Evolutionary conservation across 2,888 invertebrate species (phyloP).

Genomic region (Drosophila phalerata): DNA sequence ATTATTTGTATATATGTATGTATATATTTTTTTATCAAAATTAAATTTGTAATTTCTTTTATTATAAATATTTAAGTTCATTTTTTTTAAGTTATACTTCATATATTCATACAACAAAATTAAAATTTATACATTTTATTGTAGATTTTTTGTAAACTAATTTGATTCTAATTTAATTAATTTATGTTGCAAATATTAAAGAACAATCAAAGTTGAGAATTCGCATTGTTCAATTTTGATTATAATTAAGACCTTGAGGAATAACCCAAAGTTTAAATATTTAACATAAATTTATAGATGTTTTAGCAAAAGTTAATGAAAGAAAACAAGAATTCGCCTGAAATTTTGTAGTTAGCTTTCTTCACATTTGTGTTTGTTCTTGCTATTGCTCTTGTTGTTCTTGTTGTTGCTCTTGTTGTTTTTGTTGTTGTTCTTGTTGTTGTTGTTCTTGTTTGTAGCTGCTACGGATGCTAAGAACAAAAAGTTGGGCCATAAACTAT

Average conservation of each 20-base stretch:
- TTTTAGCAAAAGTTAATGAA: constrained; percentile 4
- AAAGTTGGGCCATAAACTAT: constrained; percentile 72
- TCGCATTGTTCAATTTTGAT: background rate
- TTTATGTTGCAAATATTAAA: background rate
- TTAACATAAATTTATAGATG: constrained; percentile 1
- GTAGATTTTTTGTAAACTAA: no score
- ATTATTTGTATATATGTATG: no score
- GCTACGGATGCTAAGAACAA: constrained; percentile 50
- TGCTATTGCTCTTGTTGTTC: background rate
- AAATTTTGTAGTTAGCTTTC: constrained; percentile 45
- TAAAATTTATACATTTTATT: no score
- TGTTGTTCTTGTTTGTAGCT: background rate
- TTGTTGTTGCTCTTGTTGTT: background rate
- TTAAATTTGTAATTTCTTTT: no score
- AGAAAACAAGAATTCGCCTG: constrained; percentile 28
- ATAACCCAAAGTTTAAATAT: constrained; percentile 8
- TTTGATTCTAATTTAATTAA: background rate
- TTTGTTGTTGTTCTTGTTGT: constrained; percentile 1
- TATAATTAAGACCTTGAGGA: constrained; percentile 1
- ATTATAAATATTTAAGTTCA: background rate
- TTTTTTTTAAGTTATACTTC: no score
- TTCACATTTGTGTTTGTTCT: constrained; percentile 11
- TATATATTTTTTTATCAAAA: no score
- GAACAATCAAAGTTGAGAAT: background rate
- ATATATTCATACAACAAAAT: no score